These are phyloP conservation scores for Cherax destructor DNA, from an alignment of 1,140 invertebrate species.

Conservation along the genomic window DNA sequence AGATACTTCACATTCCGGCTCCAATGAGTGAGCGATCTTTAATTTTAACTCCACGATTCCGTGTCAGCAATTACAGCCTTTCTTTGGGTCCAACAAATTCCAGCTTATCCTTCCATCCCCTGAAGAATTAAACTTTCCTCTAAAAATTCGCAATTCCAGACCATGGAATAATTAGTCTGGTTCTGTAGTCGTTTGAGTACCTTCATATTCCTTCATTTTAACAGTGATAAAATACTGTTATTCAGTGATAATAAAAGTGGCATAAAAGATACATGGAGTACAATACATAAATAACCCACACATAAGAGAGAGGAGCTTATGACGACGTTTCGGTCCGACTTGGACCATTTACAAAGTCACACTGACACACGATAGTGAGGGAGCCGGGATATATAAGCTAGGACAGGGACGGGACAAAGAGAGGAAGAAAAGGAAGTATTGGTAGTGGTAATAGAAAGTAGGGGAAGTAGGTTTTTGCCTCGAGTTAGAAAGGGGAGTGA, in stretches of 20 bases:
- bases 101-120: not conserved
- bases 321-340: too few species aligned
- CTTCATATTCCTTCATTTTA: not conserved
- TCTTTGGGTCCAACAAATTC: not conserved
- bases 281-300: too few species aligned
- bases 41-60: too few species aligned
- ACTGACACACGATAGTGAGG: not conserved
- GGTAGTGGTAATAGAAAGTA: not conserved
- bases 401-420: not conserved
- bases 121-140: not conserved
- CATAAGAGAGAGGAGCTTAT: too few species aligned
- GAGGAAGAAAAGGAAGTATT: conserved; percentile 5
- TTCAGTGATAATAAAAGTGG: not conserved
- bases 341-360: not conserved
- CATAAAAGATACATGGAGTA: not conserved
- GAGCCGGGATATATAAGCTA: too few species aligned
- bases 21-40: too few species aligned
- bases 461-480: too few species aligned
- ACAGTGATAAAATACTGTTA: not conserved
- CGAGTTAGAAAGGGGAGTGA: not conserved
- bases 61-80: not conserved
- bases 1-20: too few species aligned
- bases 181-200: not conserved
- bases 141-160: not conserved
- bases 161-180: not conserved